Conservation (phyloP, 2,888 invertebrate species). For the Mimachlamys varia region DNA sequence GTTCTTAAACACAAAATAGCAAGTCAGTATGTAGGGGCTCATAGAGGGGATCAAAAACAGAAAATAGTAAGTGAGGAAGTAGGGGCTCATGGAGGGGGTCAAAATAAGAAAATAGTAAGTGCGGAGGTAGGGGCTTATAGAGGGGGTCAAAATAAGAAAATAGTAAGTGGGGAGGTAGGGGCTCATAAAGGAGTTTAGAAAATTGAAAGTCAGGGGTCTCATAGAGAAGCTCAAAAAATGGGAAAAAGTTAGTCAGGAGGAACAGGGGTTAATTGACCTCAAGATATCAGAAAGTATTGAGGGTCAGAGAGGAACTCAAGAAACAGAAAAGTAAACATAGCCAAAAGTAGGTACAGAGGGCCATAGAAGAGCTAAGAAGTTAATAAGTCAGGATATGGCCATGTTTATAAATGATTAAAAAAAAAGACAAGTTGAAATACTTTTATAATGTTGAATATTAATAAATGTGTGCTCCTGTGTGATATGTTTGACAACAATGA, state of each 20-base stretch:
- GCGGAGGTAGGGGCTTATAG: slow-evolving; percentile 70
- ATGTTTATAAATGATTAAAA: not conserved
- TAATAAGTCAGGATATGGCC: slow-evolving; percentile 71
- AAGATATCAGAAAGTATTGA: slow-evolving; percentile 32
- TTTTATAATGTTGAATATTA: not conserved
- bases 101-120: slow-evolving; percentile 76
- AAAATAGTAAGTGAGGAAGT: slow-evolving; percentile 75
- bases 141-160: slow-evolving; percentile 74
- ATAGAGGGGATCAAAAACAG: slow-evolving; percentile 71
- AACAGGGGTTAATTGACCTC: slow-evolving; percentile 60
- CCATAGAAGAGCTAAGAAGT: slow-evolving; percentile 72
- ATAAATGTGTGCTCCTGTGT: not conserved
- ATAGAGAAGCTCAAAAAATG: slow-evolving; percentile 74
- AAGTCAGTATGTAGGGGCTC: slow-evolving; percentile 67
- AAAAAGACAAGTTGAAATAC: not conserved
- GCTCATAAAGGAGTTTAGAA: slow-evolving; percentile 71
- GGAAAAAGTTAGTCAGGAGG: slow-evolving; percentile 76
- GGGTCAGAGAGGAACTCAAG: slow-evolving; percentile 61
- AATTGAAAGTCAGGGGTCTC: slow-evolving; percentile 68
- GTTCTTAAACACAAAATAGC: slow-evolving; percentile 77
- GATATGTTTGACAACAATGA: not conserved
- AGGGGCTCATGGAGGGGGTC: slow-evolving; percentile 70
- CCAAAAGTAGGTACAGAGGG: no score
- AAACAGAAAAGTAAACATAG: no score
- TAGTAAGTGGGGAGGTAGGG: slow-evolving; percentile 72